These are phyloP conservation scores for Anoura caudifer DNA, from an alignment of 2,113 vertebrate genomes.

Conservation along the genomic window DNA sequence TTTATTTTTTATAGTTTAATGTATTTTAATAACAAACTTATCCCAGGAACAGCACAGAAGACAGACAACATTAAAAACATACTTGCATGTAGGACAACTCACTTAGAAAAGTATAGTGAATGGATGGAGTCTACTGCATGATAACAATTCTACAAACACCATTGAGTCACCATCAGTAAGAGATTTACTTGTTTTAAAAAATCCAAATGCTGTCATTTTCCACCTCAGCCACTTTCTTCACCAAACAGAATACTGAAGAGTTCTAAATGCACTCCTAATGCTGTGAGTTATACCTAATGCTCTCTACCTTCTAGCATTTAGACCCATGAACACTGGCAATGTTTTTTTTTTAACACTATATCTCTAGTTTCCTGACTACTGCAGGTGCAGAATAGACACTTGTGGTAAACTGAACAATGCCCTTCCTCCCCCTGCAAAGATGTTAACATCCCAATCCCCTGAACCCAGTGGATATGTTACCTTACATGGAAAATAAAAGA, in stretches of 20 bases:
- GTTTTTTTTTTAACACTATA: background rate
- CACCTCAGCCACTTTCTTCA: conserved; percentile 34
- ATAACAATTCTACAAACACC: conserved; percentile 88
- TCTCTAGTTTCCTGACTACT: background rate
- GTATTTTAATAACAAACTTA: too few species aligned
- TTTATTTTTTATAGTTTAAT: too few species aligned
- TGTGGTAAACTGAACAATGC: background rate
- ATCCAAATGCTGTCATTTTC: conserved; percentile 88
- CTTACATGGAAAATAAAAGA: background rate
- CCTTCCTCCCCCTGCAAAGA: background rate
- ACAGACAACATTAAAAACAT: conserved; percentile 89
- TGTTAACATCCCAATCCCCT: background rate
- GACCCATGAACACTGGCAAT: background rate
- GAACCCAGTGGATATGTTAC: background rate
- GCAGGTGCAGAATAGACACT: background rate
- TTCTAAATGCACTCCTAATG: background rate
- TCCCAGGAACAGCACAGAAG: conserved; percentile 88
- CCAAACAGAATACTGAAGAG: background rate
- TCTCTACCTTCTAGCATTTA: background rate
- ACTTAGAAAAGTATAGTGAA: conserved; percentile 71
- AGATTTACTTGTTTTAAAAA: conserved; percentile 87
- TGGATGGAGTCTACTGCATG: conserved; percentile 85
- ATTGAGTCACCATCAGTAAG: conserved; percentile 86
- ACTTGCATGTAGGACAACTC: too few species aligned
- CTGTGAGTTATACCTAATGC: background rate